Evolutionary conservation across 2,888 invertebrate genomes (phyloP), one percentile per base, ranked within the genome.

Genomic region (Eurytoma adleriae): DNA sequence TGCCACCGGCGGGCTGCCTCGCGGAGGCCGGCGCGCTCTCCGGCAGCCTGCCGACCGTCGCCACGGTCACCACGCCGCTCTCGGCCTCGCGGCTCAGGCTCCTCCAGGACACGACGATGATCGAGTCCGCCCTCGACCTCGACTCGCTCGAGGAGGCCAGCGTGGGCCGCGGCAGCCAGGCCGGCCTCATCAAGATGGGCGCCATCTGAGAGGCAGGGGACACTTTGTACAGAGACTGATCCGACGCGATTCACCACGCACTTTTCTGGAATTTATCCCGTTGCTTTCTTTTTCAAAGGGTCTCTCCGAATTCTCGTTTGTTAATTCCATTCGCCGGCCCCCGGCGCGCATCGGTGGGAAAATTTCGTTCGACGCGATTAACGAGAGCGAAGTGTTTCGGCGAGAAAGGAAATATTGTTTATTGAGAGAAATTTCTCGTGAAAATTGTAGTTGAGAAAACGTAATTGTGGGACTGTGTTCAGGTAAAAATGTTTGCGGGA

Each of bases 61-160:
- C 87, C 7, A 87, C 88, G 27, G 88, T 88, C 71, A 89, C 89
- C 79, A 91, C 88, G 69, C 90, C 88, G 82, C 86, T 88, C 85
- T 91, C 87, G 86, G 95, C 96, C 80, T 95, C 95, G 90, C 93
- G 95, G 83, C 92, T 96, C 90, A 93, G 95, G 86, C 92, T 96
- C 86, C 92, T 96, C 87, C 96, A 96, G 90, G 96, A 96, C 92
- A 96, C 96, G 79, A 96, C 96, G 72, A 96, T 96, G 96, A 96
- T 97, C 88, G 96, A 96, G 91, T 96, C 96, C 78, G 96, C 96
- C 78, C 92, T 97, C 84, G 97, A 97, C 92, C 93, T 97, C 88
- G 97, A 97, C 92, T 96, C 96, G 85, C 92, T 96, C 85, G 96
- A 96, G 88, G 95, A 95, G 84, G 93, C 94, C 54, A 94, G 94